Conservation (phyloP, 2,888 invertebrate species). For the Melanargia galathea region DNA sequence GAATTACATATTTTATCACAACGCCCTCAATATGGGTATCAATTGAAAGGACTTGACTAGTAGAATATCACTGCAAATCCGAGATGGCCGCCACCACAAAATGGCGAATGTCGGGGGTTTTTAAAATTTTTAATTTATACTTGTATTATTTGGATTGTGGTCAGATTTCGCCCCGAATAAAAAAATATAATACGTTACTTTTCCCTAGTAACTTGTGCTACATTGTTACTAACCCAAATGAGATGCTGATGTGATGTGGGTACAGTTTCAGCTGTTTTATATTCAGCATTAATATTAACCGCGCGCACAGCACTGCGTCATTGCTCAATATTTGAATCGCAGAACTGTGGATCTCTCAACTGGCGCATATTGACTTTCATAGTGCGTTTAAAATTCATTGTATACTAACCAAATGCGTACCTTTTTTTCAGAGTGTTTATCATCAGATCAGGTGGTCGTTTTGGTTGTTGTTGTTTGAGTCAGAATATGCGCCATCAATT, state of each 20-base stretch:
- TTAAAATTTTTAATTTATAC: too few species aligned
- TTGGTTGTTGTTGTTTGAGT: neutral
- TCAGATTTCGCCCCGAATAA: too few species aligned
- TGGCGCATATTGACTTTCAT: constrained; percentile 59
- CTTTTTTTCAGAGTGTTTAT: constrained; percentile 14
- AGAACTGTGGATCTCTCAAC: constrained; percentile 50
- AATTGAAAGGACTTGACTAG: too few species aligned
- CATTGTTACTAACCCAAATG: constrained; percentile 21
- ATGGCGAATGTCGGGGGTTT: too few species aligned
- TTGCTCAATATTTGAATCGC: constrained; percentile 60
- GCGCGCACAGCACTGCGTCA: constrained; percentile 66
- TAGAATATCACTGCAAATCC: too few species aligned
- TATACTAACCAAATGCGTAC: constrained; percentile 25
- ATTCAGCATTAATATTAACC: constrained; percentile 79
- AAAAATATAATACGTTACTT: neutral
- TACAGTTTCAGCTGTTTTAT: constrained; percentile 57
- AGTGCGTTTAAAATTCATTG: constrained; percentile 35
- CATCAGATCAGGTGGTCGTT: constrained; percentile 2
- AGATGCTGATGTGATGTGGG: constrained; percentile 26
- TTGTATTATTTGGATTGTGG: too few species aligned
- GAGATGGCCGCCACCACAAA: too few species aligned
- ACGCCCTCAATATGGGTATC: too few species aligned
- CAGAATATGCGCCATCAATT: neutral
- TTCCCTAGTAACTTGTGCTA: constrained; percentile 10
- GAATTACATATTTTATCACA: too few species aligned